A percentile compares a stretch with the other conserved stretches of the same genome.
Evolutionary conservation across 2,888 invertebrate species (phyloP).

Genomic region (Pristionchus exspectatus): DNA sequence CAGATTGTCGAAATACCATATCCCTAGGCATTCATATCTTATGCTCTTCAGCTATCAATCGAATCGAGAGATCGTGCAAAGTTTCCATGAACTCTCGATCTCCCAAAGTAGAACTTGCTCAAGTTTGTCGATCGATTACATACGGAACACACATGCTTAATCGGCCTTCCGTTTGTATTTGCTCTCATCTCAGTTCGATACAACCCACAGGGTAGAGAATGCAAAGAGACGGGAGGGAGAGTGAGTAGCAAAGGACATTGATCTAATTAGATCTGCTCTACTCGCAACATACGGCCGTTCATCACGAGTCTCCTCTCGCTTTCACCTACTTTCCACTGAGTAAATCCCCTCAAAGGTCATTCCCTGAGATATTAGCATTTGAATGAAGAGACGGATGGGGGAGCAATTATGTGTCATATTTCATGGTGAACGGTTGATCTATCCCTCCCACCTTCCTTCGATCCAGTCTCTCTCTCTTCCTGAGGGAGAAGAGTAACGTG

Average conservation of each 20-base stretch:
- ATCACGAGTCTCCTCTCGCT: slow-evolving; percentile 26
- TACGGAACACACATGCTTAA: slow-evolving; percentile 47
- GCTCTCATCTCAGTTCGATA: slow-evolving; percentile 42
- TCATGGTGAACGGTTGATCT: slow-evolving; percentile 28
- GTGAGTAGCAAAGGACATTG: neutral
- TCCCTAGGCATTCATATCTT: too few relatives aligned
- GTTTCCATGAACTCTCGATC: neutral
- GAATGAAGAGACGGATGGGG: neutral
- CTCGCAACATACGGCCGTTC: neutral
- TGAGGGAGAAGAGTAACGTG: slow-evolving; percentile 40
- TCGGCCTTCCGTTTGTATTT: slow-evolving; percentile 43
- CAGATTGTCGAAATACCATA: too few relatives aligned
- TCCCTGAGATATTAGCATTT: slow-evolving; percentile 32
- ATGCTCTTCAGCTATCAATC: too few relatives aligned
- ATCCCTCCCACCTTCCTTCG: neutral
- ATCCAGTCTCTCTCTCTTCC: slow-evolving; percentile 46
- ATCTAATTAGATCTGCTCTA: neutral
- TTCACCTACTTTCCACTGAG: neutral
- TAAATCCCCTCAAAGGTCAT: slow-evolving; percentile 20
- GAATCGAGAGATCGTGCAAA: neutral
- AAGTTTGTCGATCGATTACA: slow-evolving; percentile 31
- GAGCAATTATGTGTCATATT: slow-evolving; percentile 43
- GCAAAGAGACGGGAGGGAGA: neutral
- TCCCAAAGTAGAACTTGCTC: slow-evolving; percentile 8
- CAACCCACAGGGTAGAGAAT: slow-evolving; percentile 4